Evolutionary conservation across 2,888 invertebrate genomes (phyloP), one percentile per base, ranked within the genome.

Genomic region (Byasa hedistus): DNA sequence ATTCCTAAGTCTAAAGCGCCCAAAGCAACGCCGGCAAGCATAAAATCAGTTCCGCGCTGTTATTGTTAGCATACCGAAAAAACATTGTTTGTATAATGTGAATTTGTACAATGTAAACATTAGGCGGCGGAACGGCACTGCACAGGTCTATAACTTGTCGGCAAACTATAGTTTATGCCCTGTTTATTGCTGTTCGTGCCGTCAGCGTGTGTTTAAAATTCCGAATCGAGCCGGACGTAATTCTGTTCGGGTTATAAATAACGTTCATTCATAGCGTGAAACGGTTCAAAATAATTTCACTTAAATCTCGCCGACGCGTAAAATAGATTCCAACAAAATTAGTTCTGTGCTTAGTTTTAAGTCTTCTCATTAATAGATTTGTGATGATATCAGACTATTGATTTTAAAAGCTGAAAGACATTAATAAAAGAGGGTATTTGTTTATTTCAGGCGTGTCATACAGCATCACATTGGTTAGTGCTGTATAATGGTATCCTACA

Each of bases 51-150:
- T 32, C n/a, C 24, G 24, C 24, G 51, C 17, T 51, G 23, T 48
- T 24, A 51, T 23, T 60, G 48, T 60, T 22, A 55, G 48, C 44
- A 65, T 65, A 60, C 60, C 65, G 48, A 32, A 32, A 52, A 52
- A 55, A 21, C 65, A 24, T 39, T 21, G 59, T 60, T 62, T 24
- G 44, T 44, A 48, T 59, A 59, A 27, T 59, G n/a, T 59, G 36
- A 61, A 61, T 54, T 55, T 23, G 55, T 61, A 36, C 61, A n/a
- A 58, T 22, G 60, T 60, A 60, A 60, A 60, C 60, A 60, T 60
- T 24, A 10, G 24, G 60, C 60, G n/a, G 24, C 51, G 48, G 48
- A 12, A 10, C 51, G 19, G 55, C 24, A n/a, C n/a, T n/a, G n/a
- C n/a, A 12, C 19, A 24, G 22, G 27, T 23, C 55, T 24, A 24